Percentiles rank a stretch among this genome's conserved stretches.
Evolutionary conservation across 2,888 invertebrate genomes (phyloP).

Genomic region (Tipula lateralis): DNA sequence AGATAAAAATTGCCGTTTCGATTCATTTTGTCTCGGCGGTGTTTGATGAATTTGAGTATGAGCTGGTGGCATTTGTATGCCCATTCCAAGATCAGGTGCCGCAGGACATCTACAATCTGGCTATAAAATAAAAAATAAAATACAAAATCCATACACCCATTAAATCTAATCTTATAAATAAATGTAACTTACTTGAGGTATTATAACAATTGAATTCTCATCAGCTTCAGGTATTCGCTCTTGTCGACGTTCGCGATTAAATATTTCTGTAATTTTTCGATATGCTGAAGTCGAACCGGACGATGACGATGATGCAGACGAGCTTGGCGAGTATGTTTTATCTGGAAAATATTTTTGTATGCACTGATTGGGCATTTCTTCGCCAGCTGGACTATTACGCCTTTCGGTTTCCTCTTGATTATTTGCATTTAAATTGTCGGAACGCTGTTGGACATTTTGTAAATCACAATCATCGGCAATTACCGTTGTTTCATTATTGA

Average conservation of each 20-base stretch:
- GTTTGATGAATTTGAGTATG: constrained; percentile 48
- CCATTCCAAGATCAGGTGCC: constrained; percentile 56
- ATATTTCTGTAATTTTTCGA: constrained; percentile 52
- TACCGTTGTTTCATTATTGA: constrained; percentile 43
- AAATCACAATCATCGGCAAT: constrained; percentile 34
- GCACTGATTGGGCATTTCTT: constrained; percentile 51
- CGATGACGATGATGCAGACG: constrained; percentile 55
- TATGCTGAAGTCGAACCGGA: constrained; percentile 61
- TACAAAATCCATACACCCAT: too few relatives aligned
- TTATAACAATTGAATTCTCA: constrained; percentile 50
- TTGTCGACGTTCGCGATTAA: constrained; percentile 48
- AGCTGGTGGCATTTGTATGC: constrained; percentile 50
- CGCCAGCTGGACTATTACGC: constrained; percentile 62
- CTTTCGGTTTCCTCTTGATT: constrained; percentile 46
- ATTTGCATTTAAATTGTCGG: constrained; percentile 37
- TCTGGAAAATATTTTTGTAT: constrained; percentile 49
- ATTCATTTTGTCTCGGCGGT: constrained; percentile 55
- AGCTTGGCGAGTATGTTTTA: constrained; percentile 58
- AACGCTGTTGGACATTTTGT: constrained; percentile 33
- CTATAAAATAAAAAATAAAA: neutral
- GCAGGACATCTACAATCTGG: constrained; percentile 49
- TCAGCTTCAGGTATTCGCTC: constrained; percentile 49
- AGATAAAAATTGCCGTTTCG: constrained; percentile 71
- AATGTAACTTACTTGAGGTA: constrained; percentile 44
- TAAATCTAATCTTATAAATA: neutral